Conservation (phyloP, 2,888 invertebrate genomes). For the Junonia oenone region DNA sequence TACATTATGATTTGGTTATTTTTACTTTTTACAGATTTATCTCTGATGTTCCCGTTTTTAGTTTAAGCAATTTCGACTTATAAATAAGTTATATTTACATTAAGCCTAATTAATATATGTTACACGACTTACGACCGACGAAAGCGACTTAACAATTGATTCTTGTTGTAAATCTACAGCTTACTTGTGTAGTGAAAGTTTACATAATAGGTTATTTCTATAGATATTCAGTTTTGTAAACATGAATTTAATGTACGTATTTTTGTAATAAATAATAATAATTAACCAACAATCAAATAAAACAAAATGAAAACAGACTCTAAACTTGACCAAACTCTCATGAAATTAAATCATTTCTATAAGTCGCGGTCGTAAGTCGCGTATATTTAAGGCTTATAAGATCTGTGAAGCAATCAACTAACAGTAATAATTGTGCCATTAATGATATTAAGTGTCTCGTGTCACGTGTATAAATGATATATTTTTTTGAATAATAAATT, state of each 20-base stretch:
- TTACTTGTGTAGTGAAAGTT: too few relatives aligned
- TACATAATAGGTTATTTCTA: too few relatives aligned
- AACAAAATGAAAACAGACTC: too few relatives aligned
- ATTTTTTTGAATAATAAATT: slow-evolving; percentile 49
- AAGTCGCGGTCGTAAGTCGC: too few relatives aligned
- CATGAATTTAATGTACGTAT: too few relatives aligned
- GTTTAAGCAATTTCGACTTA: not conserved
- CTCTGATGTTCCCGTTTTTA: not conserved
- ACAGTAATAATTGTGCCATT: slow-evolving; percentile 54
- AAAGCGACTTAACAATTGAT: too few relatives aligned
- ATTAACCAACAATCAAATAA: too few relatives aligned
- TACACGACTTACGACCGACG: not conserved
- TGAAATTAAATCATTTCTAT: too few relatives aligned
- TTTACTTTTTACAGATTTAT: not conserved
- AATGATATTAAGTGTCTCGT: slow-evolving; percentile 45
- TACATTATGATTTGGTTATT: not conserved
- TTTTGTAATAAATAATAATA: too few relatives aligned
- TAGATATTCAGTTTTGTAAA: too few relatives aligned
- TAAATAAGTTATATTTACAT: not conserved
- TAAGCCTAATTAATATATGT: not conserved
- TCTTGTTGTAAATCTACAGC: too few relatives aligned
- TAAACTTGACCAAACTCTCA: too few relatives aligned
- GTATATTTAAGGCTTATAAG: not conserved
- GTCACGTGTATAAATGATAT: slow-evolving; percentile 37
- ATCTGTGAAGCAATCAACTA: slow-evolving; percentile 1